Evolutionary conservation across 2,113 vertebrate genomes (phyloP).

Genomic region (Eurypyga helias): DNA sequence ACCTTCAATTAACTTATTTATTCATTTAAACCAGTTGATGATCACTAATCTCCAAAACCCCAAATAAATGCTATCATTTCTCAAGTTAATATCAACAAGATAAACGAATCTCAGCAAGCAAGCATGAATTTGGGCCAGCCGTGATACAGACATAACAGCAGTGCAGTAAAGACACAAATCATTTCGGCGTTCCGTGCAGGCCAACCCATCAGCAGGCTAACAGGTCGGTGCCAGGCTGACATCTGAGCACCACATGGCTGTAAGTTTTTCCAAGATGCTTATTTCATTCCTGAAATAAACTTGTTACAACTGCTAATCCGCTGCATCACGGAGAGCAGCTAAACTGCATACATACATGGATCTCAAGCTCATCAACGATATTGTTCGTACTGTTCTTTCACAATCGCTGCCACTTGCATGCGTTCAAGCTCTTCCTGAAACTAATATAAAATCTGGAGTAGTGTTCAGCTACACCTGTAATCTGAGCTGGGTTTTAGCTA

Average conservation of each 20-base stretch:
- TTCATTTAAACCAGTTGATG: background rate
- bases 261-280: background rate
- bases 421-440: background rate
- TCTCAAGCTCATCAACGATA: background rate
- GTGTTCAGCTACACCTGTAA: background rate
- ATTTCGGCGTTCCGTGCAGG: background rate
- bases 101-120: background rate
- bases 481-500: background rate
- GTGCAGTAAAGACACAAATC: conserved; percentile 36
- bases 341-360: background rate
- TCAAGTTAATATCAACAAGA: background rate
- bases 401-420: fast-evolving
- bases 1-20: background rate
- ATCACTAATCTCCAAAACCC: background rate
- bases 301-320: background rate
- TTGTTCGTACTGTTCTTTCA: background rate
- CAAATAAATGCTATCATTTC: background rate
- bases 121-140: background rate
- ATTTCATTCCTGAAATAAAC: conserved; percentile 47
- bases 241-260: conserved; percentile 45
- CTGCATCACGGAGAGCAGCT: background rate
- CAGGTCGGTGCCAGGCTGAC: conserved; percentile 28
- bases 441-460: background rate
- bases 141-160: background rate
- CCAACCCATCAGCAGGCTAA: conserved; percentile 15